These are phyloP conservation scores for Onchidella celtica DNA, from an alignment of 2,888 invertebrate genomes.

Conservation along the genomic window DNA sequence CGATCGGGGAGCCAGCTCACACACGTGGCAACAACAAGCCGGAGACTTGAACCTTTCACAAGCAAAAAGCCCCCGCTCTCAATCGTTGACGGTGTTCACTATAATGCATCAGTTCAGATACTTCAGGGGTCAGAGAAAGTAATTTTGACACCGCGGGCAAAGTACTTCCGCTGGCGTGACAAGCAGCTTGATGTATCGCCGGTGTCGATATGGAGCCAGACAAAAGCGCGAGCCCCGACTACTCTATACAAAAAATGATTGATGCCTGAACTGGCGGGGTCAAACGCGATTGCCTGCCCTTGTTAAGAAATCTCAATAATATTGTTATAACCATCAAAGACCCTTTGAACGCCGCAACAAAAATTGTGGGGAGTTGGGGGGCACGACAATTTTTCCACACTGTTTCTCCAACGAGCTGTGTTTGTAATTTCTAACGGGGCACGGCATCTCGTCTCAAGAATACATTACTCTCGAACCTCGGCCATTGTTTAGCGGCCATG, in stretches of 20 bases:
- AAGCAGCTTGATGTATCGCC: slow-evolving; percentile 31
- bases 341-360: slow-evolving; percentile 8
- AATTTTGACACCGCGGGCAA: slow-evolving; percentile 38
- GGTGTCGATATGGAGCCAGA: neutral
- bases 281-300: neutral
- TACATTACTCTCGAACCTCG: slow-evolving; percentile 17
- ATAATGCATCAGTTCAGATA: slow-evolving; percentile 2
- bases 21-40: too few species aligned
- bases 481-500: slow-evolving; percentile 14
- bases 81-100: too few species aligned
- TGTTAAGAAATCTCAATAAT: slow-evolving; percentile 24
- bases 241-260: slow-evolving; percentile 29
- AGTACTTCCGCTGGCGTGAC: slow-evolving; percentile 42
- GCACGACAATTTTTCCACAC: neutral
- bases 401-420: neutral
- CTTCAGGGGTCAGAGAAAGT: slow-evolving; percentile 1
- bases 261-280: slow-evolving; percentile 5
- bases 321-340: slow-evolving; percentile 19
- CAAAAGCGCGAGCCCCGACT: neutral
- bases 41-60: too few species aligned
- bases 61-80: too few species aligned
- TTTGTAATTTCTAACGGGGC: slow-evolving; percentile 17
- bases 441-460: neutral
- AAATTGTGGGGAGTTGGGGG: neutral
- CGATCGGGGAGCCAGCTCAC: too few species aligned